These are phyloP conservation scores for Balanococcus diminutus DNA, from an alignment of 2,888 invertebrate species.

Conservation along the genomic window DNA sequence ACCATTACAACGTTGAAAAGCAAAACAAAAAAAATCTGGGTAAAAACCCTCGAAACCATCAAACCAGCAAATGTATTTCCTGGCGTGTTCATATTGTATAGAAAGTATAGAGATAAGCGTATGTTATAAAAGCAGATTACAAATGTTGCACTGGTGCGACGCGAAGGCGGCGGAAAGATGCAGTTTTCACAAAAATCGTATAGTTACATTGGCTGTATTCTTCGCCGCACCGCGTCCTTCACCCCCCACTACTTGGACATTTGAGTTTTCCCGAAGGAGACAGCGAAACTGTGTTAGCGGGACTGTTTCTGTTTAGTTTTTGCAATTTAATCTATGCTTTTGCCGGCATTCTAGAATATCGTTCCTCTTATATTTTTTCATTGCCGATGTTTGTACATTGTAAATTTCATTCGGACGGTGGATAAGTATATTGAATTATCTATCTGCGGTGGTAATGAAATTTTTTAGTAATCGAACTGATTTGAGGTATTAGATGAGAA, in stretches of 20 bases:
- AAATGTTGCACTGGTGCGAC: background rate
- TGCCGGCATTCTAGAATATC: background rate
- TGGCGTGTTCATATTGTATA: conserved; percentile 1
- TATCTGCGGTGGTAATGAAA: background rate
- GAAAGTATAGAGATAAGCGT: conserved; percentile 2
- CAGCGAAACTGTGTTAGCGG: conserved; percentile 33
- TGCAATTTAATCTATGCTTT: conserved; percentile 37
- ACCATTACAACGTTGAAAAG: background rate
- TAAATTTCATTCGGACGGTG: background rate
- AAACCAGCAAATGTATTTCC: conserved; percentile 3
- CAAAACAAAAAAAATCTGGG: background rate
- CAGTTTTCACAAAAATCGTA: conserved; percentile 26
- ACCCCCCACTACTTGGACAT: background rate
- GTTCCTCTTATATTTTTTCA: background rate
- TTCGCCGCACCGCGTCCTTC: background rate
- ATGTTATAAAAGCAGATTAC: conserved; percentile 15
- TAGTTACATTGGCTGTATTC: background rate
- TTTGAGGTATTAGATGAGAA: background rate
- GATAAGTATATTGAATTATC: background rate
- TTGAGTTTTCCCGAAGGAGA: conserved; percentile 40
- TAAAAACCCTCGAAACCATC: background rate
- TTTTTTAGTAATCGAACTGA: background rate
- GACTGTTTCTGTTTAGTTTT: conserved; percentile 18
- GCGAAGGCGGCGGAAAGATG: background rate
- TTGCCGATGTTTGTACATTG: background rate